A percentile compares a stretch with the other conserved stretches of the same genome.
Conservation (phyloP, 2,113 vertebrate species). For the Planiliza haematocheilus region DNA sequence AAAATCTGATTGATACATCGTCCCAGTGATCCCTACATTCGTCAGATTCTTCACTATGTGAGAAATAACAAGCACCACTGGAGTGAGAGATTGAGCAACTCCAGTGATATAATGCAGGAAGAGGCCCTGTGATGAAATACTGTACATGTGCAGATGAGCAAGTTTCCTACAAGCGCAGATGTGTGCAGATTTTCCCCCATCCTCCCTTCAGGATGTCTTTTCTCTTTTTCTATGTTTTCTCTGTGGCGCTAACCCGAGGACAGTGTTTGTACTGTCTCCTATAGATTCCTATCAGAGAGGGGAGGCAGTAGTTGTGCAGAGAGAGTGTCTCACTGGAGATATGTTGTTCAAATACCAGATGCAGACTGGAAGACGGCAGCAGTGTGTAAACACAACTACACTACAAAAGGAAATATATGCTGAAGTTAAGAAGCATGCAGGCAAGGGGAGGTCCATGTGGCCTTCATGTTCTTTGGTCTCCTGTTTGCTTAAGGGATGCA, state of each 20-base stretch:
- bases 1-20: background rate
- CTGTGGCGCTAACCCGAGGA: slow-evolving; percentile 19
- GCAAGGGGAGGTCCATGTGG: background rate
- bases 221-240: slow-evolving; percentile 14
- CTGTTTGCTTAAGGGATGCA: background rate
- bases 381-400: slow-evolving; percentile 31
- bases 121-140: slow-evolving; percentile 40
- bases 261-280: slow-evolving; percentile 27
- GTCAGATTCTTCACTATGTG: slow-evolving; percentile 20
- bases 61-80: slow-evolving; percentile 32
- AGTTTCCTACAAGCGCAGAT: slow-evolving; percentile 24
- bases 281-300: slow-evolving; percentile 49
- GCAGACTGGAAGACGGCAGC: slow-evolving; percentile 20
- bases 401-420: background rate
- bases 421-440: background rate
- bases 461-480: background rate
- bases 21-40: background rate
- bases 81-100: slow-evolving; percentile 45
- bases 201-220: background rate
- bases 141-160: slow-evolving; percentile 42
- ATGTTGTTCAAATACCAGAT: slow-evolving; percentile 39
- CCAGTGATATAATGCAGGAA: slow-evolving; percentile 50
- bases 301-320: background rate
- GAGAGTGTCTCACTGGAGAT: slow-evolving; percentile 8
- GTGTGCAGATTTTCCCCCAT: slow-evolving; percentile 29